These are phyloP conservation scores for Nemopilema nomurai DNA, from an alignment of 30 jellyfish, hydroid and myxozoan species.

Conservation along the genomic window DNA sequence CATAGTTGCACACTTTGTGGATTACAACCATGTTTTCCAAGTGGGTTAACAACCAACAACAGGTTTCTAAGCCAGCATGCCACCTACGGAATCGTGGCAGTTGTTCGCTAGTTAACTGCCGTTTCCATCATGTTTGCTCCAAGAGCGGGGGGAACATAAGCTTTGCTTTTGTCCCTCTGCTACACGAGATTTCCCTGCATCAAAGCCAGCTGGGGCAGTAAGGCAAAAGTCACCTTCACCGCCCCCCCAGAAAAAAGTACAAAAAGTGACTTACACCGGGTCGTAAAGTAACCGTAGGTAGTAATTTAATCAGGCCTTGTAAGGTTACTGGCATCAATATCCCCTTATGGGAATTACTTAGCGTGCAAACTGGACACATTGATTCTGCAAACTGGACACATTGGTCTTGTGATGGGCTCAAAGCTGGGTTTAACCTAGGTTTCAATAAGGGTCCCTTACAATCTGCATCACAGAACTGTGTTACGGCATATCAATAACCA, in stretches of 20 bases:
- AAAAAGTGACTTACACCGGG: background rate
- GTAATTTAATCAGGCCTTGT: background rate
- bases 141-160: conserved; percentile 1
- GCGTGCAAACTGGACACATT: background rate
- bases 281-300: no score
- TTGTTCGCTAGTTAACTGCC: conserved; percentile 4
- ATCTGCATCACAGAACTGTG: no score
- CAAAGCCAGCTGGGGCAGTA: background rate
- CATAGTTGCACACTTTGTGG: conserved; percentile 19
- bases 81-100: conserved; percentile 3
- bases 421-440: no score
- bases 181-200: background rate
- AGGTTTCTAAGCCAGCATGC: conserved; percentile 5
- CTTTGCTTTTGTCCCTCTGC: background rate
- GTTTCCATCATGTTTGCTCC: background rate
- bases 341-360: background rate
- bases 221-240: background rate
- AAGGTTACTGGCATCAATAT: background rate
- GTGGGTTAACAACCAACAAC: background rate
- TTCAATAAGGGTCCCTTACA: no score
- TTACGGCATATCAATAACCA: no score
- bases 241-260: background rate
- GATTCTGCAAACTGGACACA: background rate
- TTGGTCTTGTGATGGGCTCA: background rate
- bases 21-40: background rate